Evolutionary conservation across 2,888 invertebrate species (phyloP).

Genomic region (Sphinx pinastri): DNA sequence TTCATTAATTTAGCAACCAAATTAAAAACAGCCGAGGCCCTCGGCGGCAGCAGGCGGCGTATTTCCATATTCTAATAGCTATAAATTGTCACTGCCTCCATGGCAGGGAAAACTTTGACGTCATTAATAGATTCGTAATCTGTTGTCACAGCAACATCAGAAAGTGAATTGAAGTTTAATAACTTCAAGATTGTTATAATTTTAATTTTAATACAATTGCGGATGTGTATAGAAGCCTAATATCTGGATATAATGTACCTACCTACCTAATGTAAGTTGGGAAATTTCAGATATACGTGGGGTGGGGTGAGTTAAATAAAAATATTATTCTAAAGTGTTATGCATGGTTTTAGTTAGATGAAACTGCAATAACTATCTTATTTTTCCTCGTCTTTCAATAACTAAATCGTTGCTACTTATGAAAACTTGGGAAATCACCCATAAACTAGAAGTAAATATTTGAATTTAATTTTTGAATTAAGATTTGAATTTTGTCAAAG

Average conservation of each 20-base stretch:
- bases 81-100: slow-evolving; percentile 63
- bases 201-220: too few relatives aligned
- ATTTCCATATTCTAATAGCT: slow-evolving; percentile 71
- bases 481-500: background rate
- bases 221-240: too few relatives aligned
- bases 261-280: too few relatives aligned
- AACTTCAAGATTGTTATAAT: too few relatives aligned
- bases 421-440: too few relatives aligned
- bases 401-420: background rate
- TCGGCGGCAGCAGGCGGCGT: slow-evolving; percentile 53
- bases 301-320: background rate
- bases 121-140: slow-evolving; percentile 8
- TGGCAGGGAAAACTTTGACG: slow-evolving; percentile 34
- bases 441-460: too few relatives aligned
- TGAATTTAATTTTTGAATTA: too few relatives aligned
- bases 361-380: too few relatives aligned
- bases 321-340: background rate
- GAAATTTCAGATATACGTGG: too few relatives aligned
- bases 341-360: too few relatives aligned
- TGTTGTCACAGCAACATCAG: background rate
- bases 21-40: slow-evolving; percentile 71
- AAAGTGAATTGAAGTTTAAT: background rate
- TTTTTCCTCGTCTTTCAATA: too few relatives aligned
- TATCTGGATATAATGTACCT: too few relatives aligned
- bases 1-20: slow-evolving; percentile 68